These are phyloP conservation scores for Schizaphis graminum DNA, from an alignment of 2,888 invertebrate species.

Conservation along the genomic window DNA sequence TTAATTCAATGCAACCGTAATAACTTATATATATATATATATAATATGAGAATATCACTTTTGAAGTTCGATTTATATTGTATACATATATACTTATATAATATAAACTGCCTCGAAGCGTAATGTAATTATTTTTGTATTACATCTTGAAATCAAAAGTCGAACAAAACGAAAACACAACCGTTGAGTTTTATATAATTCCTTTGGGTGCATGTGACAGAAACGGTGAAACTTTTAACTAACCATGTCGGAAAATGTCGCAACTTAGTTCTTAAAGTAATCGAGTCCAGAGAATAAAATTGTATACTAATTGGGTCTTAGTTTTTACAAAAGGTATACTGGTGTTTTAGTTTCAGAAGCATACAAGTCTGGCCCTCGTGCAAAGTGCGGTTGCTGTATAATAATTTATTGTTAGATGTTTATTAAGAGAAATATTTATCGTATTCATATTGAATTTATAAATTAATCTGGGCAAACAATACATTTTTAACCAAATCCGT, in stretches of 20 bases:
- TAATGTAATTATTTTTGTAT: slow-evolving; percentile 1
- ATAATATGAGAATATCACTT: background rate
- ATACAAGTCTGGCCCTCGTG: background rate
- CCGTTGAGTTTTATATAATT: background rate
- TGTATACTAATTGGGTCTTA: background rate
- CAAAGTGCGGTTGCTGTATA: background rate
- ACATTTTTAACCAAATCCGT: background rate
- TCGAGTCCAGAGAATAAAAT: background rate
- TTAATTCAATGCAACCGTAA: background rate
- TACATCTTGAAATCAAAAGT: background rate
- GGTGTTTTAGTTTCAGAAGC: background rate
- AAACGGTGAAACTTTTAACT: slow-evolving; percentile 3
- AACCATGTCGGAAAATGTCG: background rate
- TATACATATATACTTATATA: background rate
- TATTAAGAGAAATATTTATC: background rate
- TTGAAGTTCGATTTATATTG: background rate
- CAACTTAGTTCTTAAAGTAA: background rate
- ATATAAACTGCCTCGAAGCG: background rate
- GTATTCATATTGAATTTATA: background rate
- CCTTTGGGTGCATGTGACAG: background rate
- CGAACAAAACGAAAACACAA: background rate
- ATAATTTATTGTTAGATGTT: background rate
- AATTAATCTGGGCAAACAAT: background rate
- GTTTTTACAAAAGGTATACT: background rate
- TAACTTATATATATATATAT: background rate